Evolutionary conservation across 2,888 invertebrate genomes (phyloP), one percentile per base, ranked within the genome.

Genomic region (Dysmachus trigonus): DNA sequence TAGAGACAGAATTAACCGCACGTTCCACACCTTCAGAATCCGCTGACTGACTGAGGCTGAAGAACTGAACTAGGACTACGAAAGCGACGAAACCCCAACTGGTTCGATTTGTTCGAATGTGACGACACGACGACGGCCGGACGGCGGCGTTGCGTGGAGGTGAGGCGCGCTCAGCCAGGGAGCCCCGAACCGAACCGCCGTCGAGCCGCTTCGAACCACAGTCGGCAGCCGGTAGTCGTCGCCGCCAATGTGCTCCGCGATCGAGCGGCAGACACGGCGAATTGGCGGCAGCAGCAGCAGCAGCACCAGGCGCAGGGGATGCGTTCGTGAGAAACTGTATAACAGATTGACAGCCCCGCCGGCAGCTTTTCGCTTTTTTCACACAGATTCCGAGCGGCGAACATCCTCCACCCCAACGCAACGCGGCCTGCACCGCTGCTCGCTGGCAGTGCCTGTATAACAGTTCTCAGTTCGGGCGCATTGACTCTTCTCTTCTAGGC

Each of bases 11-110:
- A 22, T 51, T 51, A 31, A 47, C 27, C 79, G 79, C 51, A 79
- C 79, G 51, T 79, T 79, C 51, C 79, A 79, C 79, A 51, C 47
- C 79, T 79, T 79, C 79, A 79, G 47, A 79, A 79, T 79, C 79
- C 79, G 79, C 41, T 79, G 79, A 79, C 79, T 79, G 79, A 79
- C 79, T 79, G 79, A 79, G 47, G 22, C 41, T n/a, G 38, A 22
- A 2, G 10, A 5, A 74, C 74, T 33, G 74, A n/a, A 33, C 74
- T 33, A 31, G 33, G 33, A 74, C 74, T 2, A 30, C 74, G n/a
- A 74, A 74, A 74, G n/a, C n/a, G n/a, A 71, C 33, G 35, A 30
- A 74, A 74, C 31, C 35, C 35, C 35, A 35, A 35, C 74, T 74
- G 33, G 74, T 18, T 74, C 74, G 74, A 35, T 35, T 74, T 33